These are phyloP conservation scores for Lepus oiostolus DNA, from an alignment of 2,797 vertebrate species.

Conservation along the genomic window DNA sequence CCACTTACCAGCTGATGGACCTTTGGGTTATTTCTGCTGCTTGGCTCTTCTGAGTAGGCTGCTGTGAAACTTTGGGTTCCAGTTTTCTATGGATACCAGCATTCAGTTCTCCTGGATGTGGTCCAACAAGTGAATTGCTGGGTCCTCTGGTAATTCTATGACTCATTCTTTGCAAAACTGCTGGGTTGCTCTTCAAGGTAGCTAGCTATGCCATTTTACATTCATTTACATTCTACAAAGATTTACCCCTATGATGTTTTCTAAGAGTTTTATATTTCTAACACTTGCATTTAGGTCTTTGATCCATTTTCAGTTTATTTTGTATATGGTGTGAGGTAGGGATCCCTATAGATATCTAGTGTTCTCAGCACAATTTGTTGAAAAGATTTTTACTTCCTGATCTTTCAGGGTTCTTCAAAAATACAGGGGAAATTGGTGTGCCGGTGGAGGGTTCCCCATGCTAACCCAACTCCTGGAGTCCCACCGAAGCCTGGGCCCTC, in stretches of 20 bases:
- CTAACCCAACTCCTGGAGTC: rapidly evolving
- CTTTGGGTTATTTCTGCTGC: not conserved
- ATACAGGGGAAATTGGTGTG: too few relatives aligned
- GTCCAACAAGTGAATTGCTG: not conserved
- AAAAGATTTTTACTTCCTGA: not conserved
- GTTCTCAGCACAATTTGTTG: not conserved
- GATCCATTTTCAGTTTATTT: not conserved
- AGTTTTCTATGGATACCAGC: not conserved
- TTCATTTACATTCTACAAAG: not conserved
- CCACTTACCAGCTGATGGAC: not conserved
- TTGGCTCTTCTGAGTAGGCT: not conserved
- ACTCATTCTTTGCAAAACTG: not conserved
- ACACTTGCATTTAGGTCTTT: not conserved
- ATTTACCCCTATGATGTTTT: not conserved
- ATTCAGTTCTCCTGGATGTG: not conserved
- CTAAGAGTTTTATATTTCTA: not conserved
- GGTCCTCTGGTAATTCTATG: not conserved
- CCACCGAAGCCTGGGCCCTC: not conserved
- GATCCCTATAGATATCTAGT: too few relatives aligned
- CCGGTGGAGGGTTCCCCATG: not conserved
- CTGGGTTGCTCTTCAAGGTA: not conserved
- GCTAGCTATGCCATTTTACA: not conserved
- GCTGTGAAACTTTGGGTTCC: not conserved
- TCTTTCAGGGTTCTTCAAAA: not conserved
- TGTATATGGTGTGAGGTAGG: not conserved